Evolutionary conservation across 2,797 vertebrate genomes (phyloP).

Genomic region (Telmatherina bonti): DNA sequence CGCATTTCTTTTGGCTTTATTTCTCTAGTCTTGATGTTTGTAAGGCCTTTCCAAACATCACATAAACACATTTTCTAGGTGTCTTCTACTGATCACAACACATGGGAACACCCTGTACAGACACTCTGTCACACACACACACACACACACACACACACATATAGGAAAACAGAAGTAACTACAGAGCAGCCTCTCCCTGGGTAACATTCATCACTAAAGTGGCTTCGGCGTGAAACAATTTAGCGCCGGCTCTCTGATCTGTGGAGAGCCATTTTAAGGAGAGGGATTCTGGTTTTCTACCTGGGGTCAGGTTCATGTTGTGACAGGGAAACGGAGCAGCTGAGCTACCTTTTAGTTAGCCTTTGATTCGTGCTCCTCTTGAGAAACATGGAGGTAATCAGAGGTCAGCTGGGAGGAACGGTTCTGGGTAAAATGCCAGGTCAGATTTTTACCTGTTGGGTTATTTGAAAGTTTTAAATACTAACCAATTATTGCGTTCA

Average conservation of each 20-base stretch:
- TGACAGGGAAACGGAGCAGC: conserved; percentile 7
- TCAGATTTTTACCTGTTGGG: conserved; percentile 4
- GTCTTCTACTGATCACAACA: conserved; percentile 13
- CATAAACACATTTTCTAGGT: not conserved
- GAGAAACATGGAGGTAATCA: conserved; percentile 7
- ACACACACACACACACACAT: no score
- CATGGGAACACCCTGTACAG: conserved; percentile 23
- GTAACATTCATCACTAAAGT: not conserved
- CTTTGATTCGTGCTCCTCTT: conserved; percentile 8
- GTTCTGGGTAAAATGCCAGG: conserved; percentile 18
- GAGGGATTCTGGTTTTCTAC: conserved; percentile 12
- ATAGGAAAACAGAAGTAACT: conserved; percentile 6
- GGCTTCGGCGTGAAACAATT: not conserved
- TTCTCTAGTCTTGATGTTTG: not conserved
- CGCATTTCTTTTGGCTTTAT: not conserved
- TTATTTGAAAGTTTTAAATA: not conserved
- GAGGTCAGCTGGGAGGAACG: conserved; percentile 13
- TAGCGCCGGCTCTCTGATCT: not conserved
- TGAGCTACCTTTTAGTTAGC: conserved; percentile 16
- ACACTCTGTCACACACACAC: no score
- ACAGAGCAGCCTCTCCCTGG: not conserved
- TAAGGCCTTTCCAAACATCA: conserved; percentile 22
- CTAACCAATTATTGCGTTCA: not conserved
- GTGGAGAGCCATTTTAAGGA: not conserved
- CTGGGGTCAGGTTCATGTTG: conserved; percentile 13